Percentiles rank a stretch among this genome's conserved stretches.
phyloP scores from a whole-genome alignment of 2,113 vertebrate species.

The Platysteira castanea region DNA sequence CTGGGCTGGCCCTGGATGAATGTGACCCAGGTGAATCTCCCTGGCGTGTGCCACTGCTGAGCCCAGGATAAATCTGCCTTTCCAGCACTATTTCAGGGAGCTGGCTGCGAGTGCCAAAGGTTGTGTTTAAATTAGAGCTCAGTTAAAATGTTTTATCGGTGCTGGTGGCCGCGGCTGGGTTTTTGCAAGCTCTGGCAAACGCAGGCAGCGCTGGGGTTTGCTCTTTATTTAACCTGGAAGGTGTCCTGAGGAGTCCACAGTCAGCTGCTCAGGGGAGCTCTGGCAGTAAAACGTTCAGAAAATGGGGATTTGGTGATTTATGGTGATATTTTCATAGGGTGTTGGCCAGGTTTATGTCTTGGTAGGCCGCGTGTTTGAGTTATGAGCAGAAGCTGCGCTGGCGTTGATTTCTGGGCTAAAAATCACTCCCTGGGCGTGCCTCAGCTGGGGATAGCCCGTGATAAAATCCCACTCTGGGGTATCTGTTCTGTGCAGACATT shows the following conservation, averaged over 20 bases:
- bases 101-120: neutral
- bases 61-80: neutral
- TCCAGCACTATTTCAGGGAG: neutral
- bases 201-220: fast-evolving
- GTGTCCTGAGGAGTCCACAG: neutral
- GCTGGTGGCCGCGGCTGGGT: neutral
- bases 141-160: neutral
- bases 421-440: no score
- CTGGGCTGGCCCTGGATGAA: neutral
- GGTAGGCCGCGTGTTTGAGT: neutral
- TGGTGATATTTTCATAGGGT: fast-evolving
- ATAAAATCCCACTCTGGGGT: neutral
- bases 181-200: neutral
- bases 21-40: neutral
- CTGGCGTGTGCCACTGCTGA: neutral
- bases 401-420: neutral
- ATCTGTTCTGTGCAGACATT: neutral
- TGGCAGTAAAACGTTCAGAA: neutral
- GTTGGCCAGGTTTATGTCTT: neutral
- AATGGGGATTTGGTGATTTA: neutral
- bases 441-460: neutral
- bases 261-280: neutral
- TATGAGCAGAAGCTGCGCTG: neutral
- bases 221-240: neutral
- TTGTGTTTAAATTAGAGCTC: neutral